These are phyloP conservation scores for Drosophila fulvimacula DNA, from an alignment of 2,888 invertebrate species.

Conservation along the genomic window DNA sequence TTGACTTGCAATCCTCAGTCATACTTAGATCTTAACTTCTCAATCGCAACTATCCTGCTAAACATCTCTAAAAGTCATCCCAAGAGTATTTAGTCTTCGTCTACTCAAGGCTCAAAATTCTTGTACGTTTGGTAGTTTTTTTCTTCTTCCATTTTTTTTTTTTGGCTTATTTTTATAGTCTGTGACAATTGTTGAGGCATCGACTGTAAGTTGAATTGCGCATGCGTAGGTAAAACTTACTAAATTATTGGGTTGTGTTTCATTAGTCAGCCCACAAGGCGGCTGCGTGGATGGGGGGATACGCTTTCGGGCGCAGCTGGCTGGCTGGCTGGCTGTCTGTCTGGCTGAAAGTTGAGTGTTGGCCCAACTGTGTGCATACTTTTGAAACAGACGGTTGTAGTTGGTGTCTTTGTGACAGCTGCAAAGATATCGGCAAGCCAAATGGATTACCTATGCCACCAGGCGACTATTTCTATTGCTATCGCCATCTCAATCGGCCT, in stretches of 20 bases:
- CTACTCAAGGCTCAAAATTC: not conserved
- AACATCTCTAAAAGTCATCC: no score
- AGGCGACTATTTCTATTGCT: slow-evolving; percentile 27
- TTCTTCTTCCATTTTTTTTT: not conserved
- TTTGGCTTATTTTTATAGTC: slow-evolving; percentile 20
- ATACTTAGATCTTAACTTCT: not conserved
- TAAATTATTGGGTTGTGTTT: slow-evolving; percentile 78
- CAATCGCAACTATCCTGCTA: not conserved
- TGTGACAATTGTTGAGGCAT: slow-evolving; percentile 57
- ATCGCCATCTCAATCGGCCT: slow-evolving; percentile 57
- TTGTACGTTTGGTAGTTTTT: slow-evolving; percentile 8
- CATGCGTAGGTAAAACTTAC: slow-evolving; percentile 79
- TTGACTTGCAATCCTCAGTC: not conserved
- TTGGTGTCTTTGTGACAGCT: slow-evolving; percentile 65
- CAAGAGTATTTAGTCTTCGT: slow-evolving; percentile 24
- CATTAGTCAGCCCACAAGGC: slow-evolving; percentile 73
- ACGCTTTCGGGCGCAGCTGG: slow-evolving; percentile 30
- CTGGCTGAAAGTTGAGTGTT: slow-evolving; percentile 20
- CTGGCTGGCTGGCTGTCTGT: slow-evolving; percentile 27
- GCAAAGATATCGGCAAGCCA: slow-evolving; percentile 72
- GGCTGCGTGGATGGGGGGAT: slow-evolving; percentile 8
- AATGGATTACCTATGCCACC: slow-evolving; percentile 68
- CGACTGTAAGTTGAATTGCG: slow-evolving; percentile 64
- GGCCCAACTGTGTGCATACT: slow-evolving; percentile 64
- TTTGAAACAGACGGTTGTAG: slow-evolving; percentile 57